These are phyloP conservation scores for Mimas tiliae DNA, from an alignment of 2,888 invertebrate genomes.

Conservation along the genomic window DNA sequence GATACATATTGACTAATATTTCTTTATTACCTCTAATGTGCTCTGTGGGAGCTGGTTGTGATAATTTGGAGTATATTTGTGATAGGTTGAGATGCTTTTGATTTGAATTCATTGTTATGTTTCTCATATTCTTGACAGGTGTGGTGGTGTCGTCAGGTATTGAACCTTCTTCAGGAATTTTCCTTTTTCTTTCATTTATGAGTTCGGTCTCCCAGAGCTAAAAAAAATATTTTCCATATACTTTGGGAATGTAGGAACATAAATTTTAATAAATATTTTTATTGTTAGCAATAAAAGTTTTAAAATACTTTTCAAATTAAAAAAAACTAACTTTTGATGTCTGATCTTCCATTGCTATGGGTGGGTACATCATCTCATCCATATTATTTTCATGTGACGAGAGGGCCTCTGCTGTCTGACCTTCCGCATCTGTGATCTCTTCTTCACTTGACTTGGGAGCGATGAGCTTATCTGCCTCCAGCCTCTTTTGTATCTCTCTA, in stretches of 20 bases:
- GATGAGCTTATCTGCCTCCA: slow-evolving; percentile 67
- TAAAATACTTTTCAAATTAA: neutral
- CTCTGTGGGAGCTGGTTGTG: slow-evolving; percentile 76
- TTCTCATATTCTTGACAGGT: slow-evolving; percentile 74
- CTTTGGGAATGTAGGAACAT: neutral
- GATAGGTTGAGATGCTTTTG: slow-evolving; percentile 81
- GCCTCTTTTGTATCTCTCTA: slow-evolving; percentile 66
- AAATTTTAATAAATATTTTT: no score
- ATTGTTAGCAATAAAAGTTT: no score
- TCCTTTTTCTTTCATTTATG: slow-evolving; percentile 69
- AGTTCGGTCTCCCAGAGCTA: slow-evolving; percentile 79
- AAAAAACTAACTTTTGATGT: slow-evolving; percentile 63
- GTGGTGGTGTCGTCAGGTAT: slow-evolving; percentile 62
- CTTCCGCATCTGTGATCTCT: slow-evolving; percentile 61
- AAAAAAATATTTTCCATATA: neutral
- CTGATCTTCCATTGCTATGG: slow-evolving; percentile 78
- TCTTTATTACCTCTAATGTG: slow-evolving; percentile 31
- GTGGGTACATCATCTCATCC: slow-evolving; percentile 66
- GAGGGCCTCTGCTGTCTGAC: slow-evolving; percentile 61
- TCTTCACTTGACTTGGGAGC: slow-evolving; percentile 67
- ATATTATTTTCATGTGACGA: slow-evolving; percentile 55
- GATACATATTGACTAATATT: slow-evolving; percentile 1
- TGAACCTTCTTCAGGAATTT: slow-evolving; percentile 66
- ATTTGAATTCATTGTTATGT: slow-evolving; percentile 71
- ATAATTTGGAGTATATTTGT: slow-evolving; percentile 79